Conservation (phyloP, 2,888 invertebrate genomes). For the Sympetrum striolatum region DNA sequence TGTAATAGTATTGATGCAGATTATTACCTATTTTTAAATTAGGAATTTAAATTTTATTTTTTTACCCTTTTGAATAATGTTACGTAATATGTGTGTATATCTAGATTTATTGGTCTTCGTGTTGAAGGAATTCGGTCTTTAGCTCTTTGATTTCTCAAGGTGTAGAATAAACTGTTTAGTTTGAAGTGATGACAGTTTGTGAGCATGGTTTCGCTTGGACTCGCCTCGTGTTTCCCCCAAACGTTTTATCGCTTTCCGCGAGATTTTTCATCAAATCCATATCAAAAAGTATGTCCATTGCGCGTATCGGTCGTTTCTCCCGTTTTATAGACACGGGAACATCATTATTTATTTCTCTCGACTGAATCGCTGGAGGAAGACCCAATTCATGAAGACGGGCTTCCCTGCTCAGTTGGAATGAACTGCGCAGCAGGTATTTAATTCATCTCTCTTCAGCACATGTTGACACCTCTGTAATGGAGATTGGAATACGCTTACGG, state of each 20-base stretch:
- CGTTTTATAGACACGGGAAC: no score
- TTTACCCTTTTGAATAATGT: conserved; percentile 44
- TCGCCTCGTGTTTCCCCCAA: neutral
- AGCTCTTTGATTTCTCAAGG: neutral
- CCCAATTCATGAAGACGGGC: no score
- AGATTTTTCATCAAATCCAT: neutral
- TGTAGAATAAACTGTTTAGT: conserved; percentile 11
- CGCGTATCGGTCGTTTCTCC: no score
- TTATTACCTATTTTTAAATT: conserved; percentile 42
- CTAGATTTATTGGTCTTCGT: conserved; percentile 25
- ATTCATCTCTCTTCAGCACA: no score
- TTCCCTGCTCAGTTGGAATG: no score
- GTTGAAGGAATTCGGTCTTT: conserved; percentile 21
- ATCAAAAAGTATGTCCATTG: no score
- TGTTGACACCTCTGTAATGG: no score
- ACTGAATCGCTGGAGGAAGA: no score
- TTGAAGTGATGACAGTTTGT: neutral
- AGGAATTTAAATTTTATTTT: conserved; percentile 39
- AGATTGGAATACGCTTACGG: no score
- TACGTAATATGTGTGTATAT: conserved; percentile 35
- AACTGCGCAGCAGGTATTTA: no score
- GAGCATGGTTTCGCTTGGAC: neutral
- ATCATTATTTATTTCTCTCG: no score
- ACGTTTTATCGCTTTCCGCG: neutral
- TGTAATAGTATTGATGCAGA: conserved; percentile 24